phyloP scores from a whole-genome alignment of 2,113 vertebrate genomes.

The Crotalus tigris region DNA sequence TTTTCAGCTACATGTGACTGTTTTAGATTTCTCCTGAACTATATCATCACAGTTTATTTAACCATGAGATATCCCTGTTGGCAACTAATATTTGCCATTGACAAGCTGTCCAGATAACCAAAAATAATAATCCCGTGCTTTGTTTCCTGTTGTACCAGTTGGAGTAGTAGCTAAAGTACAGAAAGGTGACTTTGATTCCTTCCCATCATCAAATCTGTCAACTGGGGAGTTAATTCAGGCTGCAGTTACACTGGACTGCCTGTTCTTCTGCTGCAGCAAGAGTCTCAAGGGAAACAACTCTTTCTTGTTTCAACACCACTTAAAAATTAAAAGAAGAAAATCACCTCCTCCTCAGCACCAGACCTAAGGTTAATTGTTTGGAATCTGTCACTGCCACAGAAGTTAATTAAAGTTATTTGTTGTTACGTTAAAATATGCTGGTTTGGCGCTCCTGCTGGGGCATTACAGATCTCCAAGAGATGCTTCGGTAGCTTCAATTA shows the following conservation, averaged over 20 bases:
- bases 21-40: not conserved
- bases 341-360: not conserved
- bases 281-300: not conserved
- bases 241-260: not conserved
- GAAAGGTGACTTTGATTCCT: not conserved
- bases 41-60: not conserved
- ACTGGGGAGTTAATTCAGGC: not conserved
- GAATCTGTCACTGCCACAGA: conserved; percentile 61
- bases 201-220: not conserved
- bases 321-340: conserved; percentile 59
- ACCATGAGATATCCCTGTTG: not conserved
- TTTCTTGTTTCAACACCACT: conserved; percentile 32
- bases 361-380: conserved; percentile 14
- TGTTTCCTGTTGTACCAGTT: not conserved
- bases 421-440: conserved; percentile 25
- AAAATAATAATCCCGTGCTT: not conserved
- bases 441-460: conserved; percentile 19
- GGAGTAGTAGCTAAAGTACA: not conserved
- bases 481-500: not conserved
- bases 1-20: not conserved
- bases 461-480: not conserved
- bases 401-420: conserved; percentile 62
- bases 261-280: not conserved
- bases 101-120: not conserved
- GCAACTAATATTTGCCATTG: not conserved